Evolutionary conservation across 2,797 vertebrate species (phyloP).

Genomic region (Nothura maculosa): DNA sequence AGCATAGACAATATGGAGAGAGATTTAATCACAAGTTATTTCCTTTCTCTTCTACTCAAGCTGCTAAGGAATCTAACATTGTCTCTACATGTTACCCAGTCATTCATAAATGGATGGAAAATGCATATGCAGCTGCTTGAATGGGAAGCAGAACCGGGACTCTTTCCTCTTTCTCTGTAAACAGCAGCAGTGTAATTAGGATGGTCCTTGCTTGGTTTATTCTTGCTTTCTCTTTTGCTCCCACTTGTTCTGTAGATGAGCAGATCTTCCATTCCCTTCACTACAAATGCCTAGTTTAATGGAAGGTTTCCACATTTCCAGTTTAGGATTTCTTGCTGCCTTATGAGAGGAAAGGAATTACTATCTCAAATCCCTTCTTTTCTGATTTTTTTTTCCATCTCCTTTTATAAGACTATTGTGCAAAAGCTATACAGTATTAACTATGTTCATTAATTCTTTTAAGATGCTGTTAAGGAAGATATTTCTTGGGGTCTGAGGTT

Average conservation of each 20-base stretch:
- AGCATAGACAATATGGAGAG: neutral
- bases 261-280: neutral
- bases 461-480: neutral
- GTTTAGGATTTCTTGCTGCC: neutral
- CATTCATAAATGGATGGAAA: slow-evolving; percentile 19
- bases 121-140: neutral
- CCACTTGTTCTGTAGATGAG: neutral
- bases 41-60: neutral
- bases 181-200: neutral
- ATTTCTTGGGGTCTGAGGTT: neutral
- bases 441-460: neutral
- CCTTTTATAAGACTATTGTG: neutral
- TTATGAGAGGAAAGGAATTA: neutral
- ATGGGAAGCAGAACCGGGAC: neutral
- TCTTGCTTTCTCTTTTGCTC: neutral
- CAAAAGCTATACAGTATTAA: neutral
- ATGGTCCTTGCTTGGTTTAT: neutral
- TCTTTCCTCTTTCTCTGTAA: neutral
- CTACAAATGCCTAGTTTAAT: neutral
- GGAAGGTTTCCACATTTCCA: neutral
- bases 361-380: neutral
- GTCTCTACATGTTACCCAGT: neutral
- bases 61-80: neutral
- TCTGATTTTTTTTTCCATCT: neutral
- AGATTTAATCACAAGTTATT: neutral